Evolutionary conservation across 2,797 vertebrate genomes (phyloP), one percentile per base, ranked within the genome.

Genomic region (Liasis olivaceus): DNA sequence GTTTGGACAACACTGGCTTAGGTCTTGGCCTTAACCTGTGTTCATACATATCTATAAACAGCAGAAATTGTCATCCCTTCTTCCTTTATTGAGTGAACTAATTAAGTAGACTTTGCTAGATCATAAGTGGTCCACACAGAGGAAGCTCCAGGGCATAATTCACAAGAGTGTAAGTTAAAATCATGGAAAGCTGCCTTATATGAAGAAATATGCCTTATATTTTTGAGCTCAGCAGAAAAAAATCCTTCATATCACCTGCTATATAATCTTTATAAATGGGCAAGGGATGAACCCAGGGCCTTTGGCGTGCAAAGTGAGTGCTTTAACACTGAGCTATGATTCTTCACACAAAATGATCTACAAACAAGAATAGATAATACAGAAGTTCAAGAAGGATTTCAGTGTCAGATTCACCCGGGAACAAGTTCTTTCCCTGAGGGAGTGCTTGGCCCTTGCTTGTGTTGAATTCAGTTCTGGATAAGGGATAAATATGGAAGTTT

Each of bases 401-500:
- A 51, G 31, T 62, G 66, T 42, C 42, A 63, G 85, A 63, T 8
- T 93, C 92, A 81, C 54, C 5, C 1, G 5, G 24, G 31, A 93
- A 42, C 59, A 58, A 36, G 22, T 88, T 58, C 24, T 90, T 72
- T 90, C 56, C 42, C 24, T 42, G 58, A 1, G 47, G 87, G 91
- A 95, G 0, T 17, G 54, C 42, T 47, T 31, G 92, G 66, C 69
- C 88, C 90, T 62, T 69, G 91, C 94, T 93, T 69, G 12, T 94
- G 93, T 58, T 91, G 92, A 93, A 94, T 93, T 81, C 88, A 85
- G 94, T 89, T n/a, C 58, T 91, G 85, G 85, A 87, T 64, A n/a
- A 56, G 56, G 89, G 63, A 95, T 94, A 0, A 0, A 93, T 91
- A 91, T 90, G 94, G 89, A 93, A 94, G 89, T 81, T 91, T 89